Base-by-base conservation (phyloP, 2,113 vertebrate species). In the Oryzias javanicus region DNA sequence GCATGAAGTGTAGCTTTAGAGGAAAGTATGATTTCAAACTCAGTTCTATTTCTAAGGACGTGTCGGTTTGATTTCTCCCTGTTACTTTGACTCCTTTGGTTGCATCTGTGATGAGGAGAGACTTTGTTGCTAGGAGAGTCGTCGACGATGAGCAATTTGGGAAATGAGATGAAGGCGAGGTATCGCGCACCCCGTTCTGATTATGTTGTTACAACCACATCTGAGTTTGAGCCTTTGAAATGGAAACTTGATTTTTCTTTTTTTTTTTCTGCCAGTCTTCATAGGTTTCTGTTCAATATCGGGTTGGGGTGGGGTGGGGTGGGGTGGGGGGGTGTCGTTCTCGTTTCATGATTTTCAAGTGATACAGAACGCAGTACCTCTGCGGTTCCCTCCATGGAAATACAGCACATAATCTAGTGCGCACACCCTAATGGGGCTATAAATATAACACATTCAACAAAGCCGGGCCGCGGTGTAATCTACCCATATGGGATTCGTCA, bases 341-440 rank as follows among this genome's bases (percentile, higher is more conserved):
- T 73, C 52, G 49, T 84, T 84, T 82, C 69, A 79, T 84, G 79
- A 76, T 86, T 81, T 87, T 89, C 81, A 83, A 80, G 78, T 45
- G 74, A 79, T 77, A 80, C 83, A 74, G 76, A 73, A 79, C 76
- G 67, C 76, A 20, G 22, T 75, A 77, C 75, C 69, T 67, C 59
- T 42, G 60, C 10, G 50, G 66, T 76, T 69, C 74, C 66, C 72
- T 81, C 76, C 17, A 2, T 48, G 45, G 73, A 79, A 24, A 55
- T 49, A 47, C 65, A 49, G 67, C 72, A 69, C 49, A 70, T 80
- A 78, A 73, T 83, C 74, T 61, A 81, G 76, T 74, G 63, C 83
- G 51, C 64, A 71, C 47, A 60, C 68, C 58, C 72, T 76, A 78
- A 82, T 77, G 58, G 57, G 62, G 67, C 83, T 80, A 80, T 86